Evolutionary conservation across 2,888 invertebrate genomes (phyloP), one percentile per base, ranked within the genome.

Genomic region (Choreutis nemorana): DNA sequence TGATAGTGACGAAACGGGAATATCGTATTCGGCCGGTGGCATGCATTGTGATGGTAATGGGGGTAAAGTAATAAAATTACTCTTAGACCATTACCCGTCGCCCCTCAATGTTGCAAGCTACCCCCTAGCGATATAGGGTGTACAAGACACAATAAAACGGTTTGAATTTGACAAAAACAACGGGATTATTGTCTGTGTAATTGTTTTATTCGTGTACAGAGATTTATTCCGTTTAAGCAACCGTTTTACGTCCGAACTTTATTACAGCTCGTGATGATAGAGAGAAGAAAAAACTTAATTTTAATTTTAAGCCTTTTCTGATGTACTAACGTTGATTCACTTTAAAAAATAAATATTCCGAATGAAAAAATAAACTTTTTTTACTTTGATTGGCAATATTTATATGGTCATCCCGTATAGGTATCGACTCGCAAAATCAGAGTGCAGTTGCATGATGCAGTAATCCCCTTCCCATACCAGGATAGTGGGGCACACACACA

Each of bases 31-130:
- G 60, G 51, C 71, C 66, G 66, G 71, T 68, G 61, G 65, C 63
- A 57, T 63, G 64, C 61, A 77, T 77, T 77, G 77, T 77, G 63
- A 78, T 77, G 78, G 64, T 77, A 73, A 78, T 78, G 60, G 77
- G 77, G 72, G 72, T 68, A 77, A 66, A 75, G 75, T 78, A 78
- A 77, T 78, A 78, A 78, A 78, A 78, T 78, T 77, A 78, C 77
- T 77, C 60, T 73, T 75, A 77, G 61, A 66, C 78, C 78, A 78
- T 77, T 78, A 77, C 77, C 58, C 71, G 58, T 42, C 61, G 55
- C 70, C 71, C 72, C 56, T 57, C 48, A 40, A 31, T 46, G 52
- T 41, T 48, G 51, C 55, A 43, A 46, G 45, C 46, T 52, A 51
- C 58, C 55, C 55, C 44, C 40, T 45, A 42, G 44, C 54, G 43